phyloP scores from a whole-genome alignment of 2,888 invertebrate genomes.

The Girardia tigrina region DNA sequence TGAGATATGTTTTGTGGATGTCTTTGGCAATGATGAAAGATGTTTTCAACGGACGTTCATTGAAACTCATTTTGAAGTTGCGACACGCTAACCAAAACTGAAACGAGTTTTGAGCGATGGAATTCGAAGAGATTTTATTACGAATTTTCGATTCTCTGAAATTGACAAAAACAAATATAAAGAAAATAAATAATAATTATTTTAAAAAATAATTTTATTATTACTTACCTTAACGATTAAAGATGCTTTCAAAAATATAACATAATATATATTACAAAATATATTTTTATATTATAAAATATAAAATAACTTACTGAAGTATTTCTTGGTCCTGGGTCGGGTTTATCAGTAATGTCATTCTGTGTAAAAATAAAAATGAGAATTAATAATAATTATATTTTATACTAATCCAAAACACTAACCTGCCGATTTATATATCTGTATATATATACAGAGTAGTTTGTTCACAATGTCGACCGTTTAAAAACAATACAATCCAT shows the following conservation, averaged over 20 bases:
- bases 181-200: not conserved
- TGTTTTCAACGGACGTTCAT: not conserved
- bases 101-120: not conserved
- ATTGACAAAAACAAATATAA: not conserved
- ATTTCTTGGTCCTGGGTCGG: not conserved
- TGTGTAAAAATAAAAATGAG: not conserved
- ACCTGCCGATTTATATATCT: no score
- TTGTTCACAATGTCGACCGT: conserved; percentile 14
- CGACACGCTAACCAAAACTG: conserved; percentile 15
- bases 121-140: not conserved
- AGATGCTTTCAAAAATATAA: no score
- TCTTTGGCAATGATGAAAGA: not conserved
- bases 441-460: conserved; percentile 16
- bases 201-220: not conserved
- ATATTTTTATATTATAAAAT: not conserved
- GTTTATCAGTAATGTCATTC: conserved; percentile 17
- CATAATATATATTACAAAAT: no score
- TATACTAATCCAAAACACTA: conserved; percentile 19
- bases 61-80: not conserved
- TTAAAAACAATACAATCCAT: conserved; percentile 18
- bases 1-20: conserved; percentile 5
- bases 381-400: conserved; percentile 10
- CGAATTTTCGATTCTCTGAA: not conserved
- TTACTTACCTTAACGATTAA: no score
- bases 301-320: not conserved